phyloP scores from a whole-genome alignment of 2,888 invertebrate genomes.

The Lepidocyrtinus sp. region DNA sequence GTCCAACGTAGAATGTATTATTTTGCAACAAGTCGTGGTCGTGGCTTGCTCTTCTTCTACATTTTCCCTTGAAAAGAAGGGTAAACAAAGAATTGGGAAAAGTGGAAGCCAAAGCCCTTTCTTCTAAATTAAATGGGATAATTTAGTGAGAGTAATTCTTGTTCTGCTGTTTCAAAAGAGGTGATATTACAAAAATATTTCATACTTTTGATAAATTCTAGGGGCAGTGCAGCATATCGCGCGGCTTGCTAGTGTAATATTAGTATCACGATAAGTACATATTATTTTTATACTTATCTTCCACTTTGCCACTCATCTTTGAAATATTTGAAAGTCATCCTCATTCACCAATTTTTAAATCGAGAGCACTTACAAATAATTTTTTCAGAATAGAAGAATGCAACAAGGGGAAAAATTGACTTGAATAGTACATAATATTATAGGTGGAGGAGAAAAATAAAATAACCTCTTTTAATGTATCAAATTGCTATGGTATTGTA shows the following conservation, averaged over 20 bases:
- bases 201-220: too few relatives aligned
- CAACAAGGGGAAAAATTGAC: too few relatives aligned
- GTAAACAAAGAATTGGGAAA: neutral
- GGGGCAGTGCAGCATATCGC: too few relatives aligned
- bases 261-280: too few relatives aligned
- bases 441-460: too few relatives aligned
- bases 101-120: neutral
- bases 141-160: neutral
- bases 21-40: conserved; percentile 29
- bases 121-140: neutral
- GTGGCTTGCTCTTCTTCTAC: conserved; percentile 41
- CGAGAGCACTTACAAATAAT: neutral
- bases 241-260: too few relatives aligned
- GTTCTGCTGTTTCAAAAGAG: too few relatives aligned
- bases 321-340: conserved; percentile 31
- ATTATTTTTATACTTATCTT: too few relatives aligned
- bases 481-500: conserved; percentile 28
- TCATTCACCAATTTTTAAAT: conserved; percentile 27
- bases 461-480: neutral
- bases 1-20: conserved; percentile 7
- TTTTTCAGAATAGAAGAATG: neutral
- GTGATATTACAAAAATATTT: too few relatives aligned
- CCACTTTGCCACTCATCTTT: neutral
- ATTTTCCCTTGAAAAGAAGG: neutral
- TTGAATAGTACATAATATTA: too few relatives aligned